Evolutionary conservation across 2,797 vertebrate species (phyloP).

Genomic region (Ctenopoma multispine): DNA sequence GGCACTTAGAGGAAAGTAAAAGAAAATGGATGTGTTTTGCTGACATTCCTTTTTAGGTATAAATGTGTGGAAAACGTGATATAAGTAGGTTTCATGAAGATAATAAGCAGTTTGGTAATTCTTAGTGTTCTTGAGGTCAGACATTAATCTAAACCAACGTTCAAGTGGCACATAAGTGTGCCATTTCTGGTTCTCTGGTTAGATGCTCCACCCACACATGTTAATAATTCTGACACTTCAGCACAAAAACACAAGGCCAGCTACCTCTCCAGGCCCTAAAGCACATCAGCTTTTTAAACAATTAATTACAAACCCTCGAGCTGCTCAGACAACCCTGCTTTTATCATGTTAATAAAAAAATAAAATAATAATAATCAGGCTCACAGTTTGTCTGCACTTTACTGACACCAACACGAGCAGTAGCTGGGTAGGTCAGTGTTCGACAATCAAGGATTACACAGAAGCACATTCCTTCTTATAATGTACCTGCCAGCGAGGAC

Average conservation of each 20-base stretch:
- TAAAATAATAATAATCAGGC: conserved; percentile 26
- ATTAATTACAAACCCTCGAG: conserved; percentile 48
- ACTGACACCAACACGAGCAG: conserved; percentile 48
- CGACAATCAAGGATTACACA: conserved; percentile 80
- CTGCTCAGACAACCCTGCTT: conserved; percentile 48
- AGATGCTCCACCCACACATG: conserved; percentile 56
- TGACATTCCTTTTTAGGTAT: conserved; percentile 22
- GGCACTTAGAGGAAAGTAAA: conserved; percentile 20
- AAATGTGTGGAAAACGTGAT: conserved; percentile 35
- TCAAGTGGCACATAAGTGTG: conserved; percentile 49
- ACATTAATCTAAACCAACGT: conserved; percentile 39
- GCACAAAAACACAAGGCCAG: conserved; percentile 62
- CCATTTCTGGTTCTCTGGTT: conserved; percentile 47
- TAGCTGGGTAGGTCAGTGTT: conserved; percentile 61
- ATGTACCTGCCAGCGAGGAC: conserved; percentile 66
- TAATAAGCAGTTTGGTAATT: conserved; percentile 50
- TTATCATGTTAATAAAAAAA: conserved; percentile 37
- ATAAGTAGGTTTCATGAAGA: conserved; percentile 45
- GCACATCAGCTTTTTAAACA: conserved; percentile 67
- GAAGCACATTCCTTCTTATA: conserved; percentile 75
- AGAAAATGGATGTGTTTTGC: conserved; percentile 12
- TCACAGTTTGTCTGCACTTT: conserved; percentile 68
- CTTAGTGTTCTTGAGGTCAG: conserved; percentile 44
- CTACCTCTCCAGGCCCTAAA: conserved; percentile 68
- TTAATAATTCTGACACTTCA: conserved; percentile 63